phyloP scores from a whole-genome alignment of 2,113 vertebrate genomes.

The Nematolebias whitei region DNA sequence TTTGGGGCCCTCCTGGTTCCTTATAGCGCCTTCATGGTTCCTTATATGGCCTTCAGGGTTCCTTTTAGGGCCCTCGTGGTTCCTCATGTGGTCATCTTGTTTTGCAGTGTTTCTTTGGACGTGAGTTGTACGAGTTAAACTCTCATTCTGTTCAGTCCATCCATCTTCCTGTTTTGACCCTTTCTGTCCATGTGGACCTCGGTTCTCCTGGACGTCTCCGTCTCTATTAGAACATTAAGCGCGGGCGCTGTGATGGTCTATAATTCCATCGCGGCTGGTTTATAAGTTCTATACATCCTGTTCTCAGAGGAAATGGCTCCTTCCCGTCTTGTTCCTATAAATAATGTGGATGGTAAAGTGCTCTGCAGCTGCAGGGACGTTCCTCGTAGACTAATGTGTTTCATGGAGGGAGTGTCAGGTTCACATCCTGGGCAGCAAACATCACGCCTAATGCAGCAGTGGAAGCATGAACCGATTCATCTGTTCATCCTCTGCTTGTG shows the following conservation, averaged over 20 bases:
- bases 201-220: not conserved
- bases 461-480: not conserved
- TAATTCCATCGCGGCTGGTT: constrained; percentile 51
- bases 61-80: no score
- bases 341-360: constrained; percentile 61
- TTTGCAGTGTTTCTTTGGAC: no score
- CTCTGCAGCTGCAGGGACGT: constrained; percentile 31
- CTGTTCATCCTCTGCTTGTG: no score
- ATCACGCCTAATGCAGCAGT: not conserved
- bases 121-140: no score
- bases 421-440: not conserved
- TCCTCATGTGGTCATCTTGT: no score
- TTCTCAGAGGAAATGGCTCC: constrained; percentile 56
- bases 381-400: not conserved
- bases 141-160: no score
- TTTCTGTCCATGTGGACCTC: not conserved
- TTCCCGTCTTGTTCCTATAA: constrained; percentile 62
- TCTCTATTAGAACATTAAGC: constrained; percentile 45
- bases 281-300: constrained; percentile 18
- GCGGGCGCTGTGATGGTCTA: no score
- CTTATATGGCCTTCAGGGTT: no score
- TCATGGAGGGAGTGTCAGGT: not conserved
- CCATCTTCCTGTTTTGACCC: no score
- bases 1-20: no score
- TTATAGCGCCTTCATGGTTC: no score